These are phyloP conservation scores for Ailurus styani DNA, from an alignment of 2,113 vertebrate species.

Conservation along the genomic window DNA sequence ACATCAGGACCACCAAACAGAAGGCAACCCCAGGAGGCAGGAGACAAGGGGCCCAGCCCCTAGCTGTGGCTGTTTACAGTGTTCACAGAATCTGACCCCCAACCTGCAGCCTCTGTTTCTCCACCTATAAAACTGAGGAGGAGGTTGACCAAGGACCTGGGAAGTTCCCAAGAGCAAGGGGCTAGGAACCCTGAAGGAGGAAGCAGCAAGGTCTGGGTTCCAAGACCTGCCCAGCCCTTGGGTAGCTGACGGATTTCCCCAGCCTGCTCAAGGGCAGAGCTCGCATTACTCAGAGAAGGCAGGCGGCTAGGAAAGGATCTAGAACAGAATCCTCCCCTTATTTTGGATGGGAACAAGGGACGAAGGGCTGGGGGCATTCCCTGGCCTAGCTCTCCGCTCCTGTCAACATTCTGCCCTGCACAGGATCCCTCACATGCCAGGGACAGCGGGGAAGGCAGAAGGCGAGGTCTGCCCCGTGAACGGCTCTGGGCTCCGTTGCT, in stretches of 20 bases:
- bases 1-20: neutral
- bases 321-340: neutral
- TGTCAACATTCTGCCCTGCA: neutral
- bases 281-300: neutral
- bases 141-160: neutral
- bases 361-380: neutral
- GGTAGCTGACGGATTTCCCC: neutral
- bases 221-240: neutral
- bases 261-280: neutral
- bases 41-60: neutral
- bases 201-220: neutral
- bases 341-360: neutral
- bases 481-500: neutral
- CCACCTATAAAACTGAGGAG: neutral
- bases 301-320: neutral
- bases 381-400: neutral
- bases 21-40: neutral
- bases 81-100: neutral
- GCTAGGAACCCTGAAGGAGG: neutral
- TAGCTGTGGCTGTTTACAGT: neutral
- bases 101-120: neutral
- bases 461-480: neutral
- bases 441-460: neutral
- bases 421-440: neutral
- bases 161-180: neutral